Evolutionary conservation across 1,140 invertebrate species (phyloP).

Genomic region (Anagrus nilaparvatae): DNA sequence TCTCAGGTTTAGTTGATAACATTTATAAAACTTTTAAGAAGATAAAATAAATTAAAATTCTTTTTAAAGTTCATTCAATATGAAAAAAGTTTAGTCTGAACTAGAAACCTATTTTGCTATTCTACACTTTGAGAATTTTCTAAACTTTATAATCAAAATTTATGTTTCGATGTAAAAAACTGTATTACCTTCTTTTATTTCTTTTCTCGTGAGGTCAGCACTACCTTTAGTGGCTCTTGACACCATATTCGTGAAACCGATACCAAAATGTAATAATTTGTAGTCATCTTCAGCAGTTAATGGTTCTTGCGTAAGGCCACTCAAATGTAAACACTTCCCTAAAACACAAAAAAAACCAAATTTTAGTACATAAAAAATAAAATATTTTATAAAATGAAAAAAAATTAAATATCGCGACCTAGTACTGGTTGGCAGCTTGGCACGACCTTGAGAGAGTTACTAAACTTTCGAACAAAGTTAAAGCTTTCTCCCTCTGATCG

Average conservation of each 20-base stretch:
- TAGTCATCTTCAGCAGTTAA: constrained; percentile 94
- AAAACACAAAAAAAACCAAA: constrained; percentile 22
- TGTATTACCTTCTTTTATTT: constrained; percentile 96
- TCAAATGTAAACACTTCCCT: constrained; percentile 93
- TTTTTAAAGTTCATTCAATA: too few relatives aligned
- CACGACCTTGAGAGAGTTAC: constrained; percentile 33
- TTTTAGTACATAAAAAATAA: neutral
- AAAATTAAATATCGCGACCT: constrained; percentile 21
- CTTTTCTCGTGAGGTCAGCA: constrained; percentile 88
- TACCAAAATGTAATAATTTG: constrained; percentile 84
- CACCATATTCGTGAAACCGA: constrained; percentile 98
- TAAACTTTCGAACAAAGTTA: constrained; percentile 39
- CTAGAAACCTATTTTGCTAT: too few relatives aligned
- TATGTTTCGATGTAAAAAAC: too few relatives aligned
- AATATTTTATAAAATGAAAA: constrained; percentile 29
- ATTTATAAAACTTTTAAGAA: too few relatives aligned
- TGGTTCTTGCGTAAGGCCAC: constrained; percentile 86
- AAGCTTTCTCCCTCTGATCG: too few relatives aligned
- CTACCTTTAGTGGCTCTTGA: constrained; percentile 89
- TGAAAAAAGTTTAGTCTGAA: too few relatives aligned
- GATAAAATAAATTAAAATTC: too few relatives aligned
- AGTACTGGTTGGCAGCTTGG: constrained; percentile 12
- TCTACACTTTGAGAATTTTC: too few relatives aligned
- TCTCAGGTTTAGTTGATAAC: too few relatives aligned
- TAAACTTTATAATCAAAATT: too few relatives aligned